Percentiles rank a stretch among this genome's conserved stretches.
These are phyloP conservation scores for Leptinotarsa defecta DNA, from an alignment of 1,140 invertebrate species.

Conservation along the genomic window DNA sequence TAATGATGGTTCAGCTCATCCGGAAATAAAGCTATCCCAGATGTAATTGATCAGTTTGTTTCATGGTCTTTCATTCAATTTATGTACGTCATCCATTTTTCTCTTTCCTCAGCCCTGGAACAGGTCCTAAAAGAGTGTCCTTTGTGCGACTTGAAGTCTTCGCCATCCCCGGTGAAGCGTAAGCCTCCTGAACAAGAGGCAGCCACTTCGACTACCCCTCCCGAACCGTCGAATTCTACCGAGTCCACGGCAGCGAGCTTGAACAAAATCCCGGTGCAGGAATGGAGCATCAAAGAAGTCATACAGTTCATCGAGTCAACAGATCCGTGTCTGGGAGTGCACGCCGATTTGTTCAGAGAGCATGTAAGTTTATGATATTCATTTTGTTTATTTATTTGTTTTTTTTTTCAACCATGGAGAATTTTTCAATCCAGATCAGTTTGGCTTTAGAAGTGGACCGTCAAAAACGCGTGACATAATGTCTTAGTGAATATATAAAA, in stretches of 20 bases:
- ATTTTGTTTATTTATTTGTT: too few species aligned
- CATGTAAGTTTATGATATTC: slow-evolving; percentile 72
- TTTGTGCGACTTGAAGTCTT: slow-evolving; percentile 44
- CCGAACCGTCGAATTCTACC: slow-evolving; percentile 47
- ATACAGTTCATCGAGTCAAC: slow-evolving; percentile 84
- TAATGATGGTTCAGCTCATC: too few species aligned
- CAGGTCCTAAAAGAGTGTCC: slow-evolving; percentile 41
- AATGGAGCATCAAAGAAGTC: slow-evolving; percentile 95
- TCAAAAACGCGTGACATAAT: too few species aligned
- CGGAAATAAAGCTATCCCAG: too few species aligned
- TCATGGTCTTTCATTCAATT: too few species aligned
- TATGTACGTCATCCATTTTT: too few species aligned
- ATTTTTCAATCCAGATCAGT: too few species aligned
- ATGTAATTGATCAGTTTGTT: too few species aligned
- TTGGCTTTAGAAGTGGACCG: too few species aligned
- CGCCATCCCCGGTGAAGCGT: slow-evolving; percentile 45
- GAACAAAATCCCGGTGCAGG: slow-evolving; percentile 69
- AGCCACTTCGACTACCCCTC: slow-evolving; percentile 65
- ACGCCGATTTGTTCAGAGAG: slow-evolving; percentile 91
- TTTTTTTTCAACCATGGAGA: too few species aligned
- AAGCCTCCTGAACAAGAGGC: slow-evolving; percentile 62
- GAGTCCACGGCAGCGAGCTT: slow-evolving; percentile 55
- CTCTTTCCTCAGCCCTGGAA: slow-evolving; percentile 39
- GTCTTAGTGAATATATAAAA: too few species aligned
- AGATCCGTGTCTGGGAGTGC: slow-evolving; percentile 78